Percentiles rank a stretch among this genome's conserved stretches.
Conservation (phyloP, 1,140 invertebrate genomes). For the Bathynomus jamesi region DNA sequence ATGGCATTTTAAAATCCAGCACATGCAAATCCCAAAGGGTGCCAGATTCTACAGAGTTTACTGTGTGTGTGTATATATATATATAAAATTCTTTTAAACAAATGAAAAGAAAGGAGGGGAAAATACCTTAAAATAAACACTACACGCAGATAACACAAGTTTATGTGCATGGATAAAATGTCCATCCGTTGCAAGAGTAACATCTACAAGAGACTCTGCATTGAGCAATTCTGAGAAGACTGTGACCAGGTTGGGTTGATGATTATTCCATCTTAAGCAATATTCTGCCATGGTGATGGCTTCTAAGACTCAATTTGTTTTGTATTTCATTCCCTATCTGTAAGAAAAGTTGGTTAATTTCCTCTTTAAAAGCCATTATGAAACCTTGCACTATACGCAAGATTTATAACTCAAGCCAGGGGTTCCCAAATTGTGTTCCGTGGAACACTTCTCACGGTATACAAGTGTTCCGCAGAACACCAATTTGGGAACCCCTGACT, state of each 20-base stretch:
- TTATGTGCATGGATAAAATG: constrained; percentile 75
- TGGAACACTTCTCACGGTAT: no score
- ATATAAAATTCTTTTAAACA: background rate
- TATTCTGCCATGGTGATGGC: constrained; percentile 49
- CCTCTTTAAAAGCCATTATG: no score
- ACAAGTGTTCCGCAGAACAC: no score
- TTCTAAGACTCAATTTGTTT: background rate
- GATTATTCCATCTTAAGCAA: constrained; percentile 79
- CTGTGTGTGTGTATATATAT: background rate
- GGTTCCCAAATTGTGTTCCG: no score
- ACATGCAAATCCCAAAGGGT: no score
- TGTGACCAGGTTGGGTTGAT: constrained; percentile 78
- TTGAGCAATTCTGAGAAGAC: constrained; percentile 70
- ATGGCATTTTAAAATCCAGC: no score
- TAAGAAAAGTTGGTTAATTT: no score
- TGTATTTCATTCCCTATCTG: background rate
- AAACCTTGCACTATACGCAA: no score
- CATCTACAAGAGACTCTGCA: constrained; percentile 73
- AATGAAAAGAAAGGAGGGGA: background rate
- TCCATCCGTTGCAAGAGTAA: constrained; percentile 77
- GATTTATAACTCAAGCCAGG: no score
- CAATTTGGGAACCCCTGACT: no score
- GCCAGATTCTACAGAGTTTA: no score
- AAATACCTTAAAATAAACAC: constrained; percentile 72
- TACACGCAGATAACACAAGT: constrained; percentile 75